Conservation (phyloP, 2,888 invertebrate species). For the Calliscelio sp. region DNA sequence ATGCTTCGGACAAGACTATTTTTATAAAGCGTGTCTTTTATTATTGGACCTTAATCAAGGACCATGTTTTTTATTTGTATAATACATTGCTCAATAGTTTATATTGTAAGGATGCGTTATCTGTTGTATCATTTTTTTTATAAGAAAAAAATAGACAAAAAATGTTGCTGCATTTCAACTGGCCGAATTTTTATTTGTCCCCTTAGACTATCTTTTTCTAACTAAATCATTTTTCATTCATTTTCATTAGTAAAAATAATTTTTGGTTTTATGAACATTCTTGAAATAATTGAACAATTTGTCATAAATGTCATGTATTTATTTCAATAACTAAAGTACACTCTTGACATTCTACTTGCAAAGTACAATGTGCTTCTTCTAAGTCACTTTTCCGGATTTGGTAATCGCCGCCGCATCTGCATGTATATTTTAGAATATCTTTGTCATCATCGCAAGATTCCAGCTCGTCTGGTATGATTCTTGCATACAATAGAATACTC, state of each 20-base stretch:
- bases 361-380: conserved; percentile 77
- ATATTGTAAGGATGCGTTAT: conserved; percentile 86
- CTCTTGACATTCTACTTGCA: conserved; percentile 88
- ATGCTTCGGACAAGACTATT: conserved; percentile 69
- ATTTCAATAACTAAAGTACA: conserved; percentile 91
- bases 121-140: conserved; percentile 86
- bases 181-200: too few relatives aligned
- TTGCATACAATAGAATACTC: conserved; percentile 88
- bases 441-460: conserved; percentile 84
- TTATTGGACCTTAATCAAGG: conserved; percentile 84
- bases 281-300: too few relatives aligned
- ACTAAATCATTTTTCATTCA: too few relatives aligned
- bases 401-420: conserved; percentile 91
- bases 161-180: conserved; percentile 85
- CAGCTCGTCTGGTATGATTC: conserved; percentile 87
- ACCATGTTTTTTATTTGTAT: conserved; percentile 85
- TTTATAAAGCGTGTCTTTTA: conserved; percentile 80
- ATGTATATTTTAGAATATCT: conserved; percentile 87
- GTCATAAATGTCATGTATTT: conserved; percentile 80
- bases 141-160: conserved; percentile 84
- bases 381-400: conserved; percentile 85
- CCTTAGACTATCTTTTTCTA: too few relatives aligned
- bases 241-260: background rate
- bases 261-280: too few relatives aligned
- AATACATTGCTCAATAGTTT: conserved; percentile 86